Percentiles rank a stretch among this genome's conserved stretches.
These are phyloP conservation scores for Drosophila baimaii DNA, from an alignment of 1,140 invertebrate species.

Conservation along the genomic window DNA sequence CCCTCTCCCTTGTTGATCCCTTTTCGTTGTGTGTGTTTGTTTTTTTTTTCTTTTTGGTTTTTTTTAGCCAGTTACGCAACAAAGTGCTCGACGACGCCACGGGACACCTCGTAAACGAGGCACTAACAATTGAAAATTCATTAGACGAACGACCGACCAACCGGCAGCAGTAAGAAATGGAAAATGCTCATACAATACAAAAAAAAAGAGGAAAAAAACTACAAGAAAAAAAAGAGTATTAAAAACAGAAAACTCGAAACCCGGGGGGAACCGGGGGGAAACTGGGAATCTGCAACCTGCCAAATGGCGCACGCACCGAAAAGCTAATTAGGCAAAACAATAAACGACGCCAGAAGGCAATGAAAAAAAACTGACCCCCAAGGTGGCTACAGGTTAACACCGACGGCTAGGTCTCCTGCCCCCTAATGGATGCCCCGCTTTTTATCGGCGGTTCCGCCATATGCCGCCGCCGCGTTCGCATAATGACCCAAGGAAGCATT, in stretches of 20 bases:
- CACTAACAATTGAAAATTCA: constrained; percentile 81
- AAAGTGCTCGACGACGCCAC: constrained; percentile 60
- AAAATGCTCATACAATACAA: constrained; percentile 13
- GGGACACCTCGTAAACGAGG: constrained; percentile 76
- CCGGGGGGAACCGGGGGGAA: constrained; percentile 1
- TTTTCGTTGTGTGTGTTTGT: constrained; percentile 29
- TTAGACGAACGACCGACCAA: constrained; percentile 51
- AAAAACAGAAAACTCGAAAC: constrained; percentile 3
- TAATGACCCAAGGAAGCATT: constrained; percentile 21
- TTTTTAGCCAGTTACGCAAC: constrained; percentile 49
- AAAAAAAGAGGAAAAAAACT: constrained; percentile 15
- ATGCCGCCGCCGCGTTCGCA: constrained; percentile 15
- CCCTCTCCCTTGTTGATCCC: background rate
- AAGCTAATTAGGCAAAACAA: constrained; percentile 79
- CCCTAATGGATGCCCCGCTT: constrained; percentile 9
- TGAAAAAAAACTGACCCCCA: constrained; percentile 60
- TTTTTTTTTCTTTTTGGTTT: background rate
- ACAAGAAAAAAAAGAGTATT: background rate
- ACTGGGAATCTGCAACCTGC: constrained; percentile 38
- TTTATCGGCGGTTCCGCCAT: constrained; percentile 17
- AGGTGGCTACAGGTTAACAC: constrained; percentile 54
- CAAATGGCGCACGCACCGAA: constrained; percentile 70
- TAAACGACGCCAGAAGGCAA: constrained; percentile 62
- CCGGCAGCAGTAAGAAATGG: constrained; percentile 26
- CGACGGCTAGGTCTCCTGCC: constrained; percentile 36